A percentile compares a stretch with the other conserved stretches of the same genome.
Evolutionary conservation across 2,113 vertebrate genomes (phyloP).

Genomic region (Takifugu bimaculatus): DNA sequence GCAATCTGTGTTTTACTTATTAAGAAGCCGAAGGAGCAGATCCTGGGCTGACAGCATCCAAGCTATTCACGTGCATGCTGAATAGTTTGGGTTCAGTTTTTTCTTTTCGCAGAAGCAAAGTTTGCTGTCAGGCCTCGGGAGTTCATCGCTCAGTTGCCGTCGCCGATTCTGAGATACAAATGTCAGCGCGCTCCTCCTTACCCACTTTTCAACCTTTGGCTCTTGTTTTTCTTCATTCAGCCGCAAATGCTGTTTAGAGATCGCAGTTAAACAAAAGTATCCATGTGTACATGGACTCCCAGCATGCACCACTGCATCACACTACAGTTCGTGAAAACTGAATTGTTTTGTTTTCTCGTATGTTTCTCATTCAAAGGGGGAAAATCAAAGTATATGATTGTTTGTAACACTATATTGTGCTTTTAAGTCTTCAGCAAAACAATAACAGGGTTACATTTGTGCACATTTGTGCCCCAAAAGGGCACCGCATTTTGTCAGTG

Average conservation of each 20-base stretch:
- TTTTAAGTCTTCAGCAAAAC: too few species aligned
- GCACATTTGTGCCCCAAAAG: too few species aligned
- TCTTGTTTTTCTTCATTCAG: conserved; percentile 52
- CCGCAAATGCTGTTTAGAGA: conserved; percentile 56
- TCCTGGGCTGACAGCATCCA: conserved; percentile 6
- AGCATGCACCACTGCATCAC: conserved; percentile 7
- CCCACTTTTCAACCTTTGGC: conserved; percentile 40
- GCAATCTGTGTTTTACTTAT: conserved; percentile 24
- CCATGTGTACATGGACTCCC: conserved; percentile 2
- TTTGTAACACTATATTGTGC: too few species aligned
- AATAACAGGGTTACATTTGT: too few species aligned
- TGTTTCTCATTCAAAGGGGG: too few species aligned
- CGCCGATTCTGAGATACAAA: conserved; percentile 20
- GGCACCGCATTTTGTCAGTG: too few species aligned
- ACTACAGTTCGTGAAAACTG: too few species aligned
- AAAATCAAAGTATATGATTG: too few species aligned
- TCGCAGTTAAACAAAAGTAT: conserved; percentile 43
- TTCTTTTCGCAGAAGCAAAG: neutral
- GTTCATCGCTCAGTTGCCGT: conserved; percentile 32
- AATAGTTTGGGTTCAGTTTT: too few species aligned
- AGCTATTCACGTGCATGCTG: conserved; percentile 6
- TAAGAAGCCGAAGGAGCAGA: conserved; percentile 20
- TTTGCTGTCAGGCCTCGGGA: conserved; percentile 31
- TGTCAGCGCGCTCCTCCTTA: neutral
- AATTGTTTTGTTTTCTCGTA: too few species aligned